These are phyloP conservation scores for Stegana nigrithorax DNA, from an alignment of 2,888 invertebrate species.

Conservation along the genomic window DNA sequence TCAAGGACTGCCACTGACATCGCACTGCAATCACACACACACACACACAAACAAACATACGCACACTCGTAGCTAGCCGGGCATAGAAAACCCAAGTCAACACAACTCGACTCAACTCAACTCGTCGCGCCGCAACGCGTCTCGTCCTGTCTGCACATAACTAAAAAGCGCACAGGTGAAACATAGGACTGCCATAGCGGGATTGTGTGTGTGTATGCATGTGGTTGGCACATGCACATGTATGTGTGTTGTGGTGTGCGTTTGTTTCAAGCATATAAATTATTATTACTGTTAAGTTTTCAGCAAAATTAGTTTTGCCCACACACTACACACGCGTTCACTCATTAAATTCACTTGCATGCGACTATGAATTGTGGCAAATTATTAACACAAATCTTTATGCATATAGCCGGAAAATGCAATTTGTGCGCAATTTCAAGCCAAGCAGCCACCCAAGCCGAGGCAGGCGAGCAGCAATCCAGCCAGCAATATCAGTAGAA, in stretches of 20 bases:
- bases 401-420: slow-evolving; percentile 39
- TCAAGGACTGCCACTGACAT: slow-evolving; percentile 13
- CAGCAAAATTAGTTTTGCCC: slow-evolving; percentile 50
- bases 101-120: neutral
- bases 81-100: no score
- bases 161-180: neutral
- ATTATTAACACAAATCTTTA: slow-evolving; percentile 47
- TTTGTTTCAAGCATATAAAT: slow-evolving; percentile 51
- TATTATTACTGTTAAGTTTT: slow-evolving; percentile 56
- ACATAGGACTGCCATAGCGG: neutral
- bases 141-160: neutral
- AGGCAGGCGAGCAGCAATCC: no score
- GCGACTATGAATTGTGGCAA: slow-evolving; percentile 40
- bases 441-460: no score
- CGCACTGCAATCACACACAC: neutral
- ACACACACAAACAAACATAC: no score
- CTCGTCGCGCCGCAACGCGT: neutral
- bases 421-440: slow-evolving; percentile 35
- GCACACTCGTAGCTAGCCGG: neutral
- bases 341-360: neutral
- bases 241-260: slow-evolving; percentile 20
- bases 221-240: neutral
- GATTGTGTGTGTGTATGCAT: neutral
- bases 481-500: no score
- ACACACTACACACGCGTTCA: neutral